A percentile compares a stretch with the other conserved stretches of the same genome.
phyloP scores from a whole-genome alignment of 2,797 vertebrate genomes.

The Takifugu ocellatus region DNA sequence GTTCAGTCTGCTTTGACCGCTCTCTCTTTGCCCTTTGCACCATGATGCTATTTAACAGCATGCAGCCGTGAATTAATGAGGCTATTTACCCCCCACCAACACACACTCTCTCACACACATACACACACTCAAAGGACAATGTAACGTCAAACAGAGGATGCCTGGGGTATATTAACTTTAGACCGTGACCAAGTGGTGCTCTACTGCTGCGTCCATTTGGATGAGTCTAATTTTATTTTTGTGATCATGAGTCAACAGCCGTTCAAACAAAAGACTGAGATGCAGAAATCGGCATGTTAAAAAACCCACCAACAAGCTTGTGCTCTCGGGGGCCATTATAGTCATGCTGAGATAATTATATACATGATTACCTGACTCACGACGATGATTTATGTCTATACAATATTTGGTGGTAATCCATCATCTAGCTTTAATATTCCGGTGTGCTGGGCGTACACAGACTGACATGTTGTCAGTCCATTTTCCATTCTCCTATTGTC shows the following conservation, averaged over 20 bases:
- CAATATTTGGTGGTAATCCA: not conserved
- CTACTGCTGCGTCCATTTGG: not conserved
- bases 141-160: not conserved
- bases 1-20: conserved; percentile 32
- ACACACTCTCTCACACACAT: conserved; percentile 41
- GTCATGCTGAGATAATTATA: too few relatives aligned
- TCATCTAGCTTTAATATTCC: not conserved
- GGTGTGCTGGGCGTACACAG: not conserved
- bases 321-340: too few relatives aligned
- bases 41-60: conserved; percentile 49
- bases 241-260: not conserved
- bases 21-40: conserved; percentile 43
- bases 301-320: not conserved
- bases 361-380: too few relatives aligned
- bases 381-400: not conserved
- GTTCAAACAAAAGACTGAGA: not conserved
- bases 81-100: conserved; percentile 40
- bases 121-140: conserved; percentile 19
- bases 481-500: too few relatives aligned
- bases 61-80: conserved; percentile 60
- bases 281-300: not conserved
- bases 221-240: not conserved
- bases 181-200: not conserved
- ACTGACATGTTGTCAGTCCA: not conserved
- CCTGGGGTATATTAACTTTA: not conserved